Evolutionary conservation across 2,888 invertebrate genomes (phyloP), one percentile per base, ranked within the genome.

Genomic region (Drosophila mimica): DNA sequence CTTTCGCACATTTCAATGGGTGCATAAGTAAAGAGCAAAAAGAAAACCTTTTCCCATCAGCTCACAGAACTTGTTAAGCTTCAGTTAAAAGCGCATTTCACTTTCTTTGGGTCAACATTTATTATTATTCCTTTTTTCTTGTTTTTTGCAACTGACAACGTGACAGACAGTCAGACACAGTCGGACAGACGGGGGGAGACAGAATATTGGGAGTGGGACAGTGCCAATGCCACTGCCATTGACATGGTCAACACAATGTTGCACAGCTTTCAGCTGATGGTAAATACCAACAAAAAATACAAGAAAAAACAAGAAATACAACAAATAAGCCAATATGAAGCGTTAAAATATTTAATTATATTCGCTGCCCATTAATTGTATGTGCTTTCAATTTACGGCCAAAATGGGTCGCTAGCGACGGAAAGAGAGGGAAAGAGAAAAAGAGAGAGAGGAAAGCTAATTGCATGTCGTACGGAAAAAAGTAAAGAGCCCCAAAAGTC

Each of bases 221-320:
- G 36, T 56, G 70, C 71, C 82, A 69, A 59, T 69, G 74, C 61
- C 74, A 76, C 54, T 70, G 86, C 81, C 74, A 64, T 69, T 78
- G 84, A 81, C 79, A 76, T 82, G 88, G 74, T 74, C 80, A 83
- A 74, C 75, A 64, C 75, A 68, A 51, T 64, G 56, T 54, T 52
- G 70, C 62, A 53, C 48, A 48, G 34, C 46, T 52, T 71, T 58
- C 38, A 49, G 51, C 30, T 38, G 61, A 40, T 36, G n/a, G 25
- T 15, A 76, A 68, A 48, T 15, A 8, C 15, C 20, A 46, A 20
- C 25, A 25, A 46, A 15, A 25, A 15, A 20, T 15, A 46, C 7
- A 15, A 4, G 7, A 48, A 38, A 17, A 20, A 34, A 36, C 7
- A 8, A 31, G 31, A 13, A 48, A 31, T 13, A 28, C 0, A 13